Evolutionary conservation across 2,797 vertebrate species (phyloP), one percentile per base, ranked within the genome.

Genomic region (Enteromius argenteus): DNA sequence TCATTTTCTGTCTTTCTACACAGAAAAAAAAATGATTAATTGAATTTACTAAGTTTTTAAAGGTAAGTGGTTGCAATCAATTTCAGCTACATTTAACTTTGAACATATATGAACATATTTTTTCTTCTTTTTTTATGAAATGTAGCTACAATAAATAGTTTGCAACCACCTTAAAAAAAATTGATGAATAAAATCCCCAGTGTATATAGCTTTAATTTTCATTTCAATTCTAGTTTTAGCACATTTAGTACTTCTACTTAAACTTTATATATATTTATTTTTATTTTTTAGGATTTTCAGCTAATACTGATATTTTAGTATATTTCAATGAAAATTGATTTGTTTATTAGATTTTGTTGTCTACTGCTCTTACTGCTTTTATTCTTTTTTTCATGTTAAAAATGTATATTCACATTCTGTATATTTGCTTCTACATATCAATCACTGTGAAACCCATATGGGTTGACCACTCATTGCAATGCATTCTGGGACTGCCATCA

Each of bases 401-500:
- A 60, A 60, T 27, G 0, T 11, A 14, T 13, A 27, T 60, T 30
- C 13, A 15, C 15, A 6, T 17, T 64, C 30, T 64, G 17, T 64
- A 64, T 64, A 17, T 32, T 32, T 32, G 14, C 30, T 32, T 7
- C 14, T 30, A 32, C 5, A 32, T 17, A 64, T 62, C 60, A 64
- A 7, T 64, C 2, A 17, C 27, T 64, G 60, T 6, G 58, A 62
- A 62, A 62, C 58, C 23, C 58, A 62, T 62, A 15, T 6, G 14
- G 27, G 71, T 73, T 30, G 0, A 53, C 30, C 72, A 53, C 72
- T n/a, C 72, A 53, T 53, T 21, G 49, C 49, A 53, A 37, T 74
- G 72, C 30, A 53, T 74, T 74, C 49, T 53, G 30, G 72, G 72
- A 53, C 49, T 35, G 17, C 17, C 46, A 21, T 74, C 32, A 74